A percentile compares a stretch with the other conserved stretches of the same genome.
Conservation (phyloP, 2,113 vertebrate species). For the Corythornis vintsioides region DNA sequence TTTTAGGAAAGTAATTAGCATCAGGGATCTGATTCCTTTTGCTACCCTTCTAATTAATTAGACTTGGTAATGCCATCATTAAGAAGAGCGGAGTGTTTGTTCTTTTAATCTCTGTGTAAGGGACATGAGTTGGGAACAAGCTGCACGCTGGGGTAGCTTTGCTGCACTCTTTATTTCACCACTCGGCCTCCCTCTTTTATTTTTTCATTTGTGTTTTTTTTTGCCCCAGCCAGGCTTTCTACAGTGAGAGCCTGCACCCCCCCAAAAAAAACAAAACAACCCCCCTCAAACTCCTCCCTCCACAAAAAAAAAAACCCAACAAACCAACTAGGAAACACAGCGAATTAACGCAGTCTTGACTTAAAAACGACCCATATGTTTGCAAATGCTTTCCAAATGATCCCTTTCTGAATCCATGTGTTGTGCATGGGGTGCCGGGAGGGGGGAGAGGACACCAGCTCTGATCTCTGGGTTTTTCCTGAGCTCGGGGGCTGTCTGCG, state of each 20-base stretch:
- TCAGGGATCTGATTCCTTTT: conserved; percentile 56
- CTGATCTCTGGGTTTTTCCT: conserved; percentile 58
- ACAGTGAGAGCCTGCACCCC: neutral
- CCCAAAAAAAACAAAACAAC: neutral
- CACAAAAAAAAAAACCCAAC: neutral
- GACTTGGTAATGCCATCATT: conserved; percentile 63
- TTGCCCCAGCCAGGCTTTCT: neutral
- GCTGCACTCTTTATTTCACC: conserved; percentile 50
- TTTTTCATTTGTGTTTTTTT: neutral
- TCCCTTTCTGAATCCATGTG: conserved; percentile 62
- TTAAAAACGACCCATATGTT: conserved; percentile 87
- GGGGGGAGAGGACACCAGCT: conserved; percentile 14
- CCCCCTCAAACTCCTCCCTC: neutral
- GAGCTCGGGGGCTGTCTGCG: conserved; percentile 54
- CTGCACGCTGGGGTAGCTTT: conserved; percentile 58
- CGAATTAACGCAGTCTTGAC: conserved; percentile 78
- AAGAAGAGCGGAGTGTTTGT: conserved; percentile 63
- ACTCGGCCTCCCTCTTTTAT: neutral
- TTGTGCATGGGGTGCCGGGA: neutral
- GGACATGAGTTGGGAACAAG: conserved; percentile 52
- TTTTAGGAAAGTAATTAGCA: conserved; percentile 61
- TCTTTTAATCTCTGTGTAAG: conserved; percentile 58
- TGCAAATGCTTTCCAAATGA: conserved; percentile 83
- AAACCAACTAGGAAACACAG: conserved; percentile 74
- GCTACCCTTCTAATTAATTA: conserved; percentile 63